Evolutionary conservation across 2,888 invertebrate genomes (phyloP).

Genomic region (Phymatocera aterrima): DNA sequence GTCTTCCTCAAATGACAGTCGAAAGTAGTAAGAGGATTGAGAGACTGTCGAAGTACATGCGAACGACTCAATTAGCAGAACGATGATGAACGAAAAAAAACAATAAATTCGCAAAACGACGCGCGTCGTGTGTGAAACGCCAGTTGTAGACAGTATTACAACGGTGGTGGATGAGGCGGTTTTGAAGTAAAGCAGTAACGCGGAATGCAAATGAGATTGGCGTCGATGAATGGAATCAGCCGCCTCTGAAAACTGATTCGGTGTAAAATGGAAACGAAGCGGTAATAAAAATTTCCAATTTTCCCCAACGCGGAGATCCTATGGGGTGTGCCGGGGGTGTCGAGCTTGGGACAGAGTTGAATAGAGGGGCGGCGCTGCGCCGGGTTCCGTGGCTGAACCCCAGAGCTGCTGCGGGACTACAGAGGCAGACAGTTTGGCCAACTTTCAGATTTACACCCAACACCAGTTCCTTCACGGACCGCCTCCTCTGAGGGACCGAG

Average conservation of each 20-base stretch:
- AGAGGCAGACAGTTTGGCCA: constrained; percentile 68
- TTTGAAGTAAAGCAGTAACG: constrained; percentile 16
- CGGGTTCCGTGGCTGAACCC: constrained; percentile 50
- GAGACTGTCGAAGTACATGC: no score
- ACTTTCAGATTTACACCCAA: constrained; percentile 70
- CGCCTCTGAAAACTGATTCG: constrained; percentile 52
- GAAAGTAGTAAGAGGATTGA: no score
- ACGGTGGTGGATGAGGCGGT: background rate
- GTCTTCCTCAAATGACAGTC: no score
- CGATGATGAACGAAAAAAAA: background rate
- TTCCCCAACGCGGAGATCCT: constrained; percentile 50
- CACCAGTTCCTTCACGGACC: constrained; percentile 66
- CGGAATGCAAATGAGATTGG: constrained; percentile 54
- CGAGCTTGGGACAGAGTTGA: constrained; percentile 41
- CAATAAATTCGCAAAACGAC: background rate
- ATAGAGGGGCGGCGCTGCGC: constrained; percentile 50
- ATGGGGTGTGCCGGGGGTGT: constrained; percentile 41
- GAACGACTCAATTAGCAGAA: no score
- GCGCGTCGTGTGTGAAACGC: background rate
- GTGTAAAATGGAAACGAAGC: constrained; percentile 62
- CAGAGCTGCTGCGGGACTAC: constrained; percentile 50
- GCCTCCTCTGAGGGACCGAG: constrained; percentile 60
- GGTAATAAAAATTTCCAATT: constrained; percentile 63
- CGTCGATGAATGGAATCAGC: constrained; percentile 53
- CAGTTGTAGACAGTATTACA: background rate